Evolutionary conservation across 2,113 vertebrate species (phyloP), one percentile per base, ranked within the genome.

Genomic region (Zosterops pallidus): DNA sequence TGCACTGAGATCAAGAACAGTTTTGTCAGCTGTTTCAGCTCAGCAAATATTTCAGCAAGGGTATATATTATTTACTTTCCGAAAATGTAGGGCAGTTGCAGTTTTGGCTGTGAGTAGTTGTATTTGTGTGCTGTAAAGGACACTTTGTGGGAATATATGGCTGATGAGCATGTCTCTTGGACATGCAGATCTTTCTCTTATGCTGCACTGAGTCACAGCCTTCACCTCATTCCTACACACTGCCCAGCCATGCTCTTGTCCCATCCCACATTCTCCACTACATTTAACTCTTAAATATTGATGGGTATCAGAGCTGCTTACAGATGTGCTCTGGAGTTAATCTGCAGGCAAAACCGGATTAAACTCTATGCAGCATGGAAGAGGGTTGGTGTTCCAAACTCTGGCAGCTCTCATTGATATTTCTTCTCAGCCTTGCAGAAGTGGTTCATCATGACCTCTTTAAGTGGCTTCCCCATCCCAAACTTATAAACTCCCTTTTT

Each of bases 311-410:
- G 59, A 37, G 60, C 41, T 50, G 57, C 6, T 44, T 23, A 12
- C 9, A 3, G 26, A 2, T 3, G 3, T 57, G 21, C 69, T 14
- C 56, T 53, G 29, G 29, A 42, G 41, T 52, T 37, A 28, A 65
- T 25, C 47, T 67, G 23, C 33, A n/a, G 49, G 44, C 5, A 69
- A 68, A 53, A 20, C 0, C 24, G n/a, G 11, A 9, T 63, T 5
- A 21, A 35, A 6, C n/a, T 47, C 3, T 3, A 2, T 0, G 13
- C 28, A 50, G 14, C 31, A 12, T 5, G 33, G 1, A 6, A 0
- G n/a, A 20, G 60, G 6, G 3, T 14, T 46, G 50, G 46, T 67
- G 77, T 24, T 79, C 65, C 39, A 52, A 1, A 9, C 60, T 80
- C 57, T 41, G 22, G 8, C 46, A 78, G 9, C 56, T 74, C 65